A percentile compares a stretch with the other conserved stretches of the same genome.
These are phyloP conservation scores for Leucophenga maculata DNA, from an alignment of 2,888 invertebrate genomes.

Conservation along the genomic window DNA sequence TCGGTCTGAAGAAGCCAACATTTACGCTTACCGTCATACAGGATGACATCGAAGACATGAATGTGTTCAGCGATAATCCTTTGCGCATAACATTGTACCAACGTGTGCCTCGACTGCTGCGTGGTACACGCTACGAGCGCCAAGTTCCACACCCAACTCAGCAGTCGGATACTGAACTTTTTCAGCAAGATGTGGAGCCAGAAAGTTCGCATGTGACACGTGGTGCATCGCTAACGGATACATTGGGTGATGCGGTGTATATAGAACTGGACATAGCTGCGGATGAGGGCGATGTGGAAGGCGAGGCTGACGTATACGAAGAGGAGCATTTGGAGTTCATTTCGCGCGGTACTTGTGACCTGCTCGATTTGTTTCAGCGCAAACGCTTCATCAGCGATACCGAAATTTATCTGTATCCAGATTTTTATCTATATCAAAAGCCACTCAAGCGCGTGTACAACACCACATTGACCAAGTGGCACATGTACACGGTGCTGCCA, in stretches of 20 bases:
- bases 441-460: background rate
- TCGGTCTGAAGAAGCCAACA: constrained; percentile 47
- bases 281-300: constrained; percentile 26
- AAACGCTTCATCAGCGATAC: constrained; percentile 50
- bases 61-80: constrained; percentile 58
- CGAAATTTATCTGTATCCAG: constrained; percentile 45
- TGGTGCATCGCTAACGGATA: background rate
- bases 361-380: constrained; percentile 49
- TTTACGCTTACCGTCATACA: constrained; percentile 60
- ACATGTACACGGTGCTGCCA: constrained; percentile 63
- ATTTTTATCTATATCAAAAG: constrained; percentile 30
- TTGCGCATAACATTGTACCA: constrained; percentile 56
- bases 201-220: background rate
- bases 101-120: constrained; percentile 43
- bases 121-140: constrained; percentile 22
- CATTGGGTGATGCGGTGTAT: background rate
- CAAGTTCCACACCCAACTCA: background rate
- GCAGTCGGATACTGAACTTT: background rate
- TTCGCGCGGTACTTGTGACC: constrained; percentile 53
- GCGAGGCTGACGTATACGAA: constrained; percentile 30
- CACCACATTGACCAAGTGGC: constrained; percentile 51
- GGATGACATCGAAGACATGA: constrained; percentile 61
- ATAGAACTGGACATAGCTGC: background rate
- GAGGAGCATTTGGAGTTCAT: constrained; percentile 46
- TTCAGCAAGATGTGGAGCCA: background rate